A percentile compares a stretch with the other conserved stretches of the same genome.
Conservation (phyloP, 2,113 vertebrate genomes). For the Toxotes jaculatrix region DNA sequence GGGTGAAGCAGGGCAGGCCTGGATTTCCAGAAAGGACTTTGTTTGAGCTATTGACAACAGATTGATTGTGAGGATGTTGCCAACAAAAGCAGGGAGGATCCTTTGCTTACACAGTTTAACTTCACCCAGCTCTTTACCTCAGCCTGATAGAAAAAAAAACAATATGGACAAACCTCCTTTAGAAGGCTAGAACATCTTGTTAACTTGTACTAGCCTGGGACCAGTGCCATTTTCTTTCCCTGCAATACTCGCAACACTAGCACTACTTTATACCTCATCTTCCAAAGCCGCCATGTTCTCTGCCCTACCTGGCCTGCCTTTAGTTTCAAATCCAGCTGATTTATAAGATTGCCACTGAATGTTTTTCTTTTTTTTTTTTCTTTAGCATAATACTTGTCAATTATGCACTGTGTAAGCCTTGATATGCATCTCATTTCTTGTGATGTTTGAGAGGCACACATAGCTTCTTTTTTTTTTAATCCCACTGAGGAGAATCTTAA, state of each 20-base stretch:
- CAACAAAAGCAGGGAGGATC: conserved; percentile 11
- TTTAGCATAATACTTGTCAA: neutral
- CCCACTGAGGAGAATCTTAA: conserved; percentile 21
- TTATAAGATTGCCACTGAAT: conserved; percentile 12
- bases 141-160: neutral
- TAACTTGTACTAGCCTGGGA: neutral
- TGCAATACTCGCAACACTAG: conserved; percentile 18
- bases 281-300: conserved; percentile 8
- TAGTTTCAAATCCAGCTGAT: conserved; percentile 23
- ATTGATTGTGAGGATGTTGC: conserved; percentile 26
- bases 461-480: conserved; percentile 16
- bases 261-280: conserved; percentile 35
- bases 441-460: conserved; percentile 27
- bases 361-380: conserved; percentile 14
- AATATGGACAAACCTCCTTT: neutral
- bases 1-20: conserved; percentile 7
- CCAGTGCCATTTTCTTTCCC: conserved; percentile 44
- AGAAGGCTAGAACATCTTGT: neutral
- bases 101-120: conserved; percentile 6
- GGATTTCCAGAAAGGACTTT: conserved; percentile 5
- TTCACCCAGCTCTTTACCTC: conserved; percentile 16
- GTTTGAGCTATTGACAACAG: neutral
- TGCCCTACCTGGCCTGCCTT: conserved; percentile 17
- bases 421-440: conserved; percentile 32
- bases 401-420: conserved; percentile 32